phyloP scores from a whole-genome alignment of 2,888 invertebrate species.

The Ophion obscuratus region DNA sequence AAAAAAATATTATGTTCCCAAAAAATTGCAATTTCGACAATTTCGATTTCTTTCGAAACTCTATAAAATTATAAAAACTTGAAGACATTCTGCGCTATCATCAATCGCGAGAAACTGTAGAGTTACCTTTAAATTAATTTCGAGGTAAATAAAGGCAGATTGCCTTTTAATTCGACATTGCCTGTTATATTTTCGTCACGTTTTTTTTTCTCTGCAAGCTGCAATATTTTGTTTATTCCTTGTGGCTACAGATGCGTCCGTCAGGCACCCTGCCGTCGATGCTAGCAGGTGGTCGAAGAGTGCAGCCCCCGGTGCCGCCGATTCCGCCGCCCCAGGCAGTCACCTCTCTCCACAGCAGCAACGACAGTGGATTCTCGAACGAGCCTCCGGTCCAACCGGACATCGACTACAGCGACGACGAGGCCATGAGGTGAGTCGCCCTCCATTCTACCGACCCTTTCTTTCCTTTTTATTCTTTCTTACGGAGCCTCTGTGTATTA shows the following conservation, averaged over 20 bases:
- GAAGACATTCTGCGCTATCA: no score
- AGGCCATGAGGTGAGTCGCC: constrained; percentile 88
- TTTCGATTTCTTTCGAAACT: no score
- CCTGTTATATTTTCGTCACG: not conserved
- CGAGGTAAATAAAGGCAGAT: not conserved
- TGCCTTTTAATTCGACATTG: not conserved
- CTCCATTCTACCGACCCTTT: constrained; percentile 23
- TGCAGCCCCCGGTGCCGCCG: constrained; percentile 84
- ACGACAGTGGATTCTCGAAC: constrained; percentile 96
- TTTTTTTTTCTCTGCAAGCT: constrained; percentile 14
- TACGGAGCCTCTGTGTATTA: not conserved
- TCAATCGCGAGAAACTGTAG: no score
- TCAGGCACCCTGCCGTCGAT: constrained; percentile 82
- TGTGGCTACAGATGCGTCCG: constrained; percentile 80
- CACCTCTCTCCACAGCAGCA: constrained; percentile 93
- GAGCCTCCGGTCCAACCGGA: constrained; percentile 95
- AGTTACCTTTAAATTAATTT: not conserved
- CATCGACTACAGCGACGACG: constrained; percentile 96
- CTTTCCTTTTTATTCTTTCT: constrained; percentile 2
- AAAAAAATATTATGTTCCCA: no score
- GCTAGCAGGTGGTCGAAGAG: constrained; percentile 82
- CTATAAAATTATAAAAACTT: no score
- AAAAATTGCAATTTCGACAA: no score
- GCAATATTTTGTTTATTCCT: constrained; percentile 17
- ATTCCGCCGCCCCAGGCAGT: constrained; percentile 83